Base-by-base conservation (phyloP, 2,797 vertebrate species). In the Hyperoplus immaculatus region DNA sequence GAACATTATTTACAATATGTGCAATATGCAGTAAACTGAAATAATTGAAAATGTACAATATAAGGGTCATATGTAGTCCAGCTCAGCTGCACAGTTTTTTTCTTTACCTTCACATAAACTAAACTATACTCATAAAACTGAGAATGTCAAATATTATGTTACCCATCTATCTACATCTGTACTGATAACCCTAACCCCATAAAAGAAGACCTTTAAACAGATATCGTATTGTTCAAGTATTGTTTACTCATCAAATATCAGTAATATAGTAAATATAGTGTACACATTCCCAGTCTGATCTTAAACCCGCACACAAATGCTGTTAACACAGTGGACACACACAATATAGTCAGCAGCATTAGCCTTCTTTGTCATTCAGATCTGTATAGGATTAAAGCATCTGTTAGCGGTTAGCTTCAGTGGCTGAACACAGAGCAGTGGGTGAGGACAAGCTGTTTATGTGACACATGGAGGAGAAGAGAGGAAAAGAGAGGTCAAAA, bases 331-430 rank as follows among this genome's bases (percentile, higher is more conserved):
- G 57, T 54, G 74, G 60, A 13, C 51, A 18, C 38, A 58, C 5
- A 78, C 50, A 66, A 58, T 54, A 8, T 68, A 69, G 75, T 47
- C 69, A 72, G 76, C 45, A 80, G 76, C 65, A 74, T 89, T 79
- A 84, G 75, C 57, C 1, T 71, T 54, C 69, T 87, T 90, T 91
- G 88, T 89, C 73, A 91, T 89, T 87, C 76, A 90, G 77, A 88
- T 91, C 75, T 78, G 76, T 69, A 10, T 63, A 72, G 87, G 83
- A 90, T 86, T 88, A 90, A 90, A 88, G 80, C 83, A 69, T 88
- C 78, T 86, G 92, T 91, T 90, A 85, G 87, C n/a, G n/a, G 85
- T 86, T 88, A 86, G 87, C 62, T 89, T 86, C 72, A 51, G 54
- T 39, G 58, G 55, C 47, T 18, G 73, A 50, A 80, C 29, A 73